phyloP scores from a whole-genome alignment of 2,888 invertebrate species.

The Brenthis hecate region DNA sequence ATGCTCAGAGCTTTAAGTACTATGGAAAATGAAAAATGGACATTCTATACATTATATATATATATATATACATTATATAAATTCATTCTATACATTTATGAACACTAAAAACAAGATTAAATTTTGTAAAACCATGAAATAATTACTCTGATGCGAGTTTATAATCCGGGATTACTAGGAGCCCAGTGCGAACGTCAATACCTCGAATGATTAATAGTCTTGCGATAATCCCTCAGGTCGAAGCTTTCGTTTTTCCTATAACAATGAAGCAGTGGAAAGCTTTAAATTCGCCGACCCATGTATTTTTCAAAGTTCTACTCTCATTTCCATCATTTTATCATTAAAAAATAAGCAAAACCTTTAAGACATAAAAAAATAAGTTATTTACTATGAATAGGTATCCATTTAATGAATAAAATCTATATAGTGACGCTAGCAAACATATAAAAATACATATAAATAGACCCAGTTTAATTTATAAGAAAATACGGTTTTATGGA shows the following conservation, averaged over 20 bases:
- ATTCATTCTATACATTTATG: neutral
- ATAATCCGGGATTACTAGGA: conserved; percentile 57
- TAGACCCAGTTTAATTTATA: no score
- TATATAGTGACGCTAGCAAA: no score
- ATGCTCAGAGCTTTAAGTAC: neutral
- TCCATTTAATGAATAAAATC: no score
- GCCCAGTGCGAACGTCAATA: conserved; percentile 56
- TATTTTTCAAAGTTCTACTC: conserved; percentile 22
- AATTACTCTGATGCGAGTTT: conserved; percentile 44
- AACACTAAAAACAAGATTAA: conserved; percentile 14
- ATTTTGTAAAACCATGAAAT: conserved; percentile 36
- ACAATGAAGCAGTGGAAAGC: conserved; percentile 36
- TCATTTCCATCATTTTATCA: neutral
- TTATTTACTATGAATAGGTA: no score
- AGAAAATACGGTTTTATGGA: no score
- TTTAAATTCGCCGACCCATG: conserved; percentile 34
- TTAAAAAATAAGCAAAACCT: neutral
- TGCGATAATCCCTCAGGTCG: conserved; percentile 57
- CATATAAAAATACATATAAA: no score
- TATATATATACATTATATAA: no score
- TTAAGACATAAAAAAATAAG: neutral
- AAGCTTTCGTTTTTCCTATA: conserved; percentile 52
- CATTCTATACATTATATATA: neutral
- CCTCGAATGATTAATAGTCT: conserved; percentile 66
- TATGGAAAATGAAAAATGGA: conserved; percentile 1